Conservation (phyloP, 2,113 vertebrate species). For the Rhinopomastus cyanomelas region DNA sequence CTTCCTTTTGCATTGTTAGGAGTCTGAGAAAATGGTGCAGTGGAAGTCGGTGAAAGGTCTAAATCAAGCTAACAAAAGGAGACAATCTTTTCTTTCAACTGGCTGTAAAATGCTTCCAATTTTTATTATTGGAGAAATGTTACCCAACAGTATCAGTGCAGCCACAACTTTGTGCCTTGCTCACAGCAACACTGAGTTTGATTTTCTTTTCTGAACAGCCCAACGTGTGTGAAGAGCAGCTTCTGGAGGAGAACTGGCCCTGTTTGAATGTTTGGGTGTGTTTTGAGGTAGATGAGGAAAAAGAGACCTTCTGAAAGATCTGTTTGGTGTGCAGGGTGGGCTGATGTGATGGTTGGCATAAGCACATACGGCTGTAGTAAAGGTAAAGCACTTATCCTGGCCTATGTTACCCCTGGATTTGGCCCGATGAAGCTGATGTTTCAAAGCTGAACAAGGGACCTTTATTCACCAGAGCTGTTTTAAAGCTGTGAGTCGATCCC, state of each 20-base stretch:
- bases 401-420: background rate
- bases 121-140: slow-evolving; percentile 8
- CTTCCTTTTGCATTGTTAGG: background rate
- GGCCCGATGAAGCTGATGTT: background rate
- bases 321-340: background rate
- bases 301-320: background rate
- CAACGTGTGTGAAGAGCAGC: background rate
- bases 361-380: background rate
- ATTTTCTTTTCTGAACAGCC: slow-evolving; percentile 12
- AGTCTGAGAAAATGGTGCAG: background rate
- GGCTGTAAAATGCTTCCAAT: background rate
- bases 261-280: background rate
- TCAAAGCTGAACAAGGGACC: background rate
- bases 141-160: slow-evolving; percentile 1
- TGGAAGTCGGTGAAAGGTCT: background rate
- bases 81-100: background rate
- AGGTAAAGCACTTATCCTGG: background rate
- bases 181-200: background rate
- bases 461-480: background rate
- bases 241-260: background rate
- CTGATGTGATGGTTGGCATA: background rate
- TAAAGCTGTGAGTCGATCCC: background rate
- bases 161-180: background rate
- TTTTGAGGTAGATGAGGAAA: background rate
- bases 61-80: background rate